Evolutionary conservation across 2,797 vertebrate species (phyloP), one percentile per base, ranked within the genome.

Genomic region (Psittacula derbiana): DNA sequence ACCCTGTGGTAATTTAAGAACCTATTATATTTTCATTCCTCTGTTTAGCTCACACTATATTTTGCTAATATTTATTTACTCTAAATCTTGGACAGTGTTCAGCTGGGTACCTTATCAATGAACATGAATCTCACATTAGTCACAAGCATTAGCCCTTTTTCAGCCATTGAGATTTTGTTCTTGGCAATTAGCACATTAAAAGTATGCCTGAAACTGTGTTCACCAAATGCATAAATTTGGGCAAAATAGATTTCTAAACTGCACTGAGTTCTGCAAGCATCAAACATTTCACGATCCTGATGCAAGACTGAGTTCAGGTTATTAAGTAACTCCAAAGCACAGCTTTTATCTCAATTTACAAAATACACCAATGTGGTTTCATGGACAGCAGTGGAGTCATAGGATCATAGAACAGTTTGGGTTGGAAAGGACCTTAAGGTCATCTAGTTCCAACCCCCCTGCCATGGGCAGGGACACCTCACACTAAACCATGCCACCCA

Each of bases 1-100:
- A 93, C 91, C 90, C 96, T 73, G 57, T 4, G 20, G 80, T 89
- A 96, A 95, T 93, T 95, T 93, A 94, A 93, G 87, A 95, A 64
- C 55, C 69, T 69, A 58, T 97, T 89, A 70, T 70, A 55, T 89
- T 97, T 97, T 92, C 71, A 71, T n/a, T 53, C 71, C 80, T 92
- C 66, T 92, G 12, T 25, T 50, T 67, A 84, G 61, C 41, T 62
- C 57, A 50, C 69, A 61, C 12, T 14, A 15, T 53, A 46, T 62
- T 53, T 18, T 58, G 55, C 55, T 58, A 24, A 33, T 16, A 58
- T 58, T 36, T 36, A 36, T 58, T 36, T 36, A 58, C 21, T 36
- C n/a, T 58, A 24, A 24, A 36, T 58, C n/a, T 88, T 75, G 43
- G 65, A 47, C 43, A 92, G 38, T 76, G 95, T 96, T 91, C 19